Conservation (phyloP, 2,797 vertebrate genomes). For the Lithobates sylvaticus region DNA sequence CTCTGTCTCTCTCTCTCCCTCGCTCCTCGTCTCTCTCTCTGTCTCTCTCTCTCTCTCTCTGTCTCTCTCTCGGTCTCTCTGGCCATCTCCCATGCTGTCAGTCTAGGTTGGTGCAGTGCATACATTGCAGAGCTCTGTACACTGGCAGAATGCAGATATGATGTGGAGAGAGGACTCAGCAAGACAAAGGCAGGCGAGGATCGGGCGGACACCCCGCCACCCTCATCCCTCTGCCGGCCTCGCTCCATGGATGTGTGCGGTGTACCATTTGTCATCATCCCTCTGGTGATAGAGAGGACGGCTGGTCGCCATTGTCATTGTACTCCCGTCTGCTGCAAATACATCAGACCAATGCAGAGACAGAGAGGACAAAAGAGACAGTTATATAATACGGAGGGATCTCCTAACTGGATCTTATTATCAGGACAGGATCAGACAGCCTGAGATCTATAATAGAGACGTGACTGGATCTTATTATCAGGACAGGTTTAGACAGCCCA, state of each 20-base stretch:
- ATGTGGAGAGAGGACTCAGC: not conserved
- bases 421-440: constrained; percentile 15
- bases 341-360: not conserved
- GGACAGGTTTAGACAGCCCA: not conserved
- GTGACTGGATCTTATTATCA: not conserved
- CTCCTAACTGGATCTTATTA: not conserved
- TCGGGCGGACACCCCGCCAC: not conserved
- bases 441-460: not conserved
- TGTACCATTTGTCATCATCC: no score
- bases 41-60: no score
- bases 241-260: not conserved
- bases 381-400: constrained; percentile 12
- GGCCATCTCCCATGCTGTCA: not conserved
- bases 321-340: not conserved
- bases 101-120: constrained; percentile 28
- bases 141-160: constrained; percentile 57
- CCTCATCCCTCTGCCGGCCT: not conserved
- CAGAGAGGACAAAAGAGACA: no score
- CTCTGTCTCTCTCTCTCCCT: no score
- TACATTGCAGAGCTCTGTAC: constrained; percentile 25
- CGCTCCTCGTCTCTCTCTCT: no score
- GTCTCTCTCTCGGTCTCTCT: no score
- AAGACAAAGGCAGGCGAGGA: constrained; percentile 8
- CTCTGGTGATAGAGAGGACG: not conserved
- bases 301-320: not conserved